Percentiles rank a stretch among this genome's conserved stretches.
These are phyloP conservation scores for Catharus ustulatus DNA, from an alignment of 2,797 vertebrate species.

Conservation along the genomic window DNA sequence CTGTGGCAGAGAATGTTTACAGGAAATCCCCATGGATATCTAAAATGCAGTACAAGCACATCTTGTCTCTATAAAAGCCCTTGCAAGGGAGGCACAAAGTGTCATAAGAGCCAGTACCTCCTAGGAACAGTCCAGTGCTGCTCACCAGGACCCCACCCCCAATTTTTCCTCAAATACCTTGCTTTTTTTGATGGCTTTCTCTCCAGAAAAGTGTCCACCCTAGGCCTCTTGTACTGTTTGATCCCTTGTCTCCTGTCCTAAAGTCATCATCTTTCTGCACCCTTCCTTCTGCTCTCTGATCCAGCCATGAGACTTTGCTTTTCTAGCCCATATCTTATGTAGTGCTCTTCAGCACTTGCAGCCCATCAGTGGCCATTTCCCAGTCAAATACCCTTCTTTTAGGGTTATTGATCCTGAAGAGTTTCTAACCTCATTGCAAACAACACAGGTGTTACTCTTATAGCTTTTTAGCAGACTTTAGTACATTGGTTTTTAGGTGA, in stretches of 20 bases:
- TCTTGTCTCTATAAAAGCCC: background rate
- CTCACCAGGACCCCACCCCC: background rate
- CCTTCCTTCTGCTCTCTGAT: background rate
- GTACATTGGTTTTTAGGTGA: background rate
- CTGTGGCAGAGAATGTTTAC: background rate
- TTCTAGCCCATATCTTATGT: background rate
- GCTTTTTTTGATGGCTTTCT: background rate
- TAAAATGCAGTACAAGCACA: background rate
- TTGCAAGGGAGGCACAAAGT: accelerated
- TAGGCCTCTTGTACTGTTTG: background rate
- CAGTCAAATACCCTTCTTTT: background rate
- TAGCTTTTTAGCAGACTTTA: background rate
- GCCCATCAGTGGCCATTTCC: background rate
- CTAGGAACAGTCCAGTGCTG: background rate
- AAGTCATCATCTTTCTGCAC: background rate
- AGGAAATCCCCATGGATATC: background rate
- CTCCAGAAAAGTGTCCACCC: background rate
- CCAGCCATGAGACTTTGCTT: background rate
- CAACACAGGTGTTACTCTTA: background rate
- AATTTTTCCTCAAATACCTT: background rate
- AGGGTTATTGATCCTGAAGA: background rate
- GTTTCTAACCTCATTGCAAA: background rate
- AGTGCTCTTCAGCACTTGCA: background rate
- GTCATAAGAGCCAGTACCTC: background rate
- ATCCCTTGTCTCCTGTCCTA: background rate